Conservation (phyloP, 2,113 vertebrate genomes). For the Empidonax alnorum region DNA sequence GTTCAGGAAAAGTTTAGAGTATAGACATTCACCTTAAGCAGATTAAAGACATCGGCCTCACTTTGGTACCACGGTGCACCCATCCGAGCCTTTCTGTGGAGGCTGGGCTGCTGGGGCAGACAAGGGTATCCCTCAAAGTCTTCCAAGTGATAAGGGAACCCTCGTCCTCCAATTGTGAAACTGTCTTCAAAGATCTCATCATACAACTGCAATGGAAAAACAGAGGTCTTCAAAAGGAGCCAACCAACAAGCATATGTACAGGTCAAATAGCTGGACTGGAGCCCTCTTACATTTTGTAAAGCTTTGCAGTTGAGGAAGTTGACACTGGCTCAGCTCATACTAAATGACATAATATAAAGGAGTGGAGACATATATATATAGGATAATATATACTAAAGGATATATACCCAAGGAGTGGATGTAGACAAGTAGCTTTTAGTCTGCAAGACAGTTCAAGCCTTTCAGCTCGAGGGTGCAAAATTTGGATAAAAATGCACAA, state of each 20-base stretch:
- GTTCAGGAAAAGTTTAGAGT: not conserved
- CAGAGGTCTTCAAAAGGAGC: not conserved
- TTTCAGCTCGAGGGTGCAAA: not conserved
- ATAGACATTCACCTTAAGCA: slow-evolving; percentile 57
- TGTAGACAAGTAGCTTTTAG: not conserved
- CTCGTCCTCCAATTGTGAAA: not conserved
- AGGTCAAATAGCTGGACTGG: not conserved
- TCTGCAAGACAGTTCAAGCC: not conserved
- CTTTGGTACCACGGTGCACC: slow-evolving; percentile 58
- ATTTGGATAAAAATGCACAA: not conserved
- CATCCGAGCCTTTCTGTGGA: not conserved
- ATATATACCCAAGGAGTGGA: not conserved
- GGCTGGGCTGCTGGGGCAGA: not conserved
- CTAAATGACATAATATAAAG: not conserved
- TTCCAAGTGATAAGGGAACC: slow-evolving; percentile 57
- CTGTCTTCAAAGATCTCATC: accelerated
- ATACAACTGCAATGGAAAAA: slow-evolving; percentile 2
- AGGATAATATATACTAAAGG: not conserved
- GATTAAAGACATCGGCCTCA: slow-evolving; percentile 58
- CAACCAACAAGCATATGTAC: not conserved
- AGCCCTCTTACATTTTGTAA: not conserved
- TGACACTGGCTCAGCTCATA: not conserved
- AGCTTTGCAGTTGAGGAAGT: not conserved
- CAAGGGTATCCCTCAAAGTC: slow-evolving; percentile 70
- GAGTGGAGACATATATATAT: not conserved